These are phyloP conservation scores for Tricholaema leucomelas DNA, from an alignment of 2,113 vertebrate genomes.

Conservation along the genomic window DNA sequence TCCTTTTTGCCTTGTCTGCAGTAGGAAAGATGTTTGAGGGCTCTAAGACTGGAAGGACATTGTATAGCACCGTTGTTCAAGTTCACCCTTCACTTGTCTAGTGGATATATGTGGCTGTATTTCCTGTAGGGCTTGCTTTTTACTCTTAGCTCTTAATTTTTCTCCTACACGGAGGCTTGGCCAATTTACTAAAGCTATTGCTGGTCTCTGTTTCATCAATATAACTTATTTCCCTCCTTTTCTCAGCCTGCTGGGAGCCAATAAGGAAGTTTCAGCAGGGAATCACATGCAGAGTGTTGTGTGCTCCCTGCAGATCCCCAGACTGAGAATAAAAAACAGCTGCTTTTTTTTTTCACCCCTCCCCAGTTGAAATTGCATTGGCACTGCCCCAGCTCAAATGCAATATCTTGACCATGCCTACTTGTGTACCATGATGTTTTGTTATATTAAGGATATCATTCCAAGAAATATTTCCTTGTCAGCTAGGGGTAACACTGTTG, in stretches of 20 bases:
- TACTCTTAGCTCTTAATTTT: neutral
- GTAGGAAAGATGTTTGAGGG: neutral
- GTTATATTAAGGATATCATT: neutral
- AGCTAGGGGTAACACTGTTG: conserved; percentile 41
- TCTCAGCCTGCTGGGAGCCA: neutral
- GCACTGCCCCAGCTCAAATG: neutral
- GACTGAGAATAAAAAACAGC: neutral
- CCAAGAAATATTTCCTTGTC: conserved; percentile 17
- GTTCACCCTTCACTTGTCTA: neutral
- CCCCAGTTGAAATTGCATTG: neutral
- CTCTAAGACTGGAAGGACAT: neutral
- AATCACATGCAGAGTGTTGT: neutral
- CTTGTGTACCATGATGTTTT: neutral
- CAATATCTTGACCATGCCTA: neutral
- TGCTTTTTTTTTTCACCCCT: neutral
- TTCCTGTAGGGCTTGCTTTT: neutral
- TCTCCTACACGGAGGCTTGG: neutral
- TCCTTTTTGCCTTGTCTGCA: neutral
- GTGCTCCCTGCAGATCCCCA: neutral
- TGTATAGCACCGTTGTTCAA: neutral
- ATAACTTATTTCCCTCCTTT: neutral
- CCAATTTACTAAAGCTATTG: neutral
- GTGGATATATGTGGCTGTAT: neutral
- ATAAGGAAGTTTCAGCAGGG: neutral
- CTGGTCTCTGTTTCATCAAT: neutral